phyloP scores from a whole-genome alignment of 1,140 invertebrate species.

The Leptopilina boulardi region DNA sequence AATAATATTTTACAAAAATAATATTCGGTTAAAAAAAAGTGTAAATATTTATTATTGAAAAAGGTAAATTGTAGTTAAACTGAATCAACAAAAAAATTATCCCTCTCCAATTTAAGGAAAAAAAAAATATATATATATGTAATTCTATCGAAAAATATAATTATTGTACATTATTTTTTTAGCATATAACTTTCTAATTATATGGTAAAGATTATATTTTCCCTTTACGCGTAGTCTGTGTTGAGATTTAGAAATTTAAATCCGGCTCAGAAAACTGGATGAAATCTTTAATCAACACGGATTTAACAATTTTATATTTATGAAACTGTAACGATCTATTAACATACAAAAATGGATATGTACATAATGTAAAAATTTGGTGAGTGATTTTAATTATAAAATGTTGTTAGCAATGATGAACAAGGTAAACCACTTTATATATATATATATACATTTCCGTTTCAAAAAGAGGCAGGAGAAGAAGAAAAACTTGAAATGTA shows the following conservation, averaged over 20 bases:
- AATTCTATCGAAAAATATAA: neutral
- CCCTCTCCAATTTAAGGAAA: no score
- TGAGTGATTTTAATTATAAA: neutral
- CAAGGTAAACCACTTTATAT: neutral
- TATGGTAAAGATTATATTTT: neutral
- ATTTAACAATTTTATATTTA: neutral
- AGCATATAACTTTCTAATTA: constrained; percentile 5
- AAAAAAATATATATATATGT: no score
- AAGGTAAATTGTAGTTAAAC: no score
- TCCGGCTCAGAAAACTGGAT: neutral
- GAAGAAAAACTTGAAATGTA: neutral
- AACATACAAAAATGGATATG: neutral
- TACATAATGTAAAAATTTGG: neutral
- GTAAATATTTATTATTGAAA: no score
- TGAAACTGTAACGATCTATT: neutral
- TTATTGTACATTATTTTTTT: constrained; percentile 31
- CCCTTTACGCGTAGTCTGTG: neutral
- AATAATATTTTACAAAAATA: no score
- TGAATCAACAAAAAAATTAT: no score
- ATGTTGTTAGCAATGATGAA: neutral
- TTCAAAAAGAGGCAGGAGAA: no score
- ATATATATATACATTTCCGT: no score
- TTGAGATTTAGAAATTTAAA: neutral
- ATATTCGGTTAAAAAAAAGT: no score
- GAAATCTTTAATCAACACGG: neutral